These are phyloP conservation scores for Labroides dimidiatus DNA, from an alignment of 2,797 vertebrate genomes.

Conservation along the genomic window DNA sequence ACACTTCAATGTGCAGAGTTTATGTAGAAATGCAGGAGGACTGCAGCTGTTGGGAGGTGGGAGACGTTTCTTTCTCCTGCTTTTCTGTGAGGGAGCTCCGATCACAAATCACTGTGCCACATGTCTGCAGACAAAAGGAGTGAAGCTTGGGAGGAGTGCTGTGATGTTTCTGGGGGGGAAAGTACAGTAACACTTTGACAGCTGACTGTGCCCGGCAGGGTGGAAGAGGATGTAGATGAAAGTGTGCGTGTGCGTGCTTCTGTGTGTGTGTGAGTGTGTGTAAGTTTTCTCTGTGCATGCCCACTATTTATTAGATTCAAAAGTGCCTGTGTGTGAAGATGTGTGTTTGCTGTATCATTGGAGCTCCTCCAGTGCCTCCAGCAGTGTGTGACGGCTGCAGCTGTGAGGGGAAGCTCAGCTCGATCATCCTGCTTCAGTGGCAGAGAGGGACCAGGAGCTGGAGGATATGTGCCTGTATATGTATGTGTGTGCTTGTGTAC, in stretches of 20 bases:
- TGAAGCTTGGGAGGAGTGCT: constrained; percentile 38
- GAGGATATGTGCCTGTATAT: constrained; percentile 18
- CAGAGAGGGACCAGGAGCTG: constrained; percentile 39
- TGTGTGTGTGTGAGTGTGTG: constrained; percentile 1
- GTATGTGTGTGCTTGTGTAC: constrained; percentile 15
- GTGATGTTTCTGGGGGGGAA: constrained; percentile 36
- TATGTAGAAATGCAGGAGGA: constrained; percentile 27
- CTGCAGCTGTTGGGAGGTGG: constrained; percentile 28
- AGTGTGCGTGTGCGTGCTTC: constrained; percentile 7
- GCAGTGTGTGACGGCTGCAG: constrained; percentile 68
- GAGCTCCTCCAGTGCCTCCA: constrained; percentile 59
- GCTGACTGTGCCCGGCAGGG: constrained; percentile 46
- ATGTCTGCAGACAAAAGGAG: constrained; percentile 56
- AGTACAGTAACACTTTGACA: constrained; percentile 48
- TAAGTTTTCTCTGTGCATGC: not conserved
- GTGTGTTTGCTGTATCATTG: constrained; percentile 48
- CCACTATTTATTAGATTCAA: constrained; percentile 25
- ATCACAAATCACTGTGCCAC: constrained; percentile 58
- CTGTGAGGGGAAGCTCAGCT: constrained; percentile 61
- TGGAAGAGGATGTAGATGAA: constrained; percentile 28
- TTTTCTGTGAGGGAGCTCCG: constrained; percentile 48
- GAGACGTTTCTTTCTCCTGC: constrained; percentile 41
- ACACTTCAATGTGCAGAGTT: constrained; percentile 30
- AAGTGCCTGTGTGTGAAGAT: constrained; percentile 25
- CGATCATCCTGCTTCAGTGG: constrained; percentile 48